Evolutionary conservation across 2,113 vertebrate species (phyloP), one percentile per base, ranked within the genome.

Genomic region (Chaenogobius annularis): DNA sequence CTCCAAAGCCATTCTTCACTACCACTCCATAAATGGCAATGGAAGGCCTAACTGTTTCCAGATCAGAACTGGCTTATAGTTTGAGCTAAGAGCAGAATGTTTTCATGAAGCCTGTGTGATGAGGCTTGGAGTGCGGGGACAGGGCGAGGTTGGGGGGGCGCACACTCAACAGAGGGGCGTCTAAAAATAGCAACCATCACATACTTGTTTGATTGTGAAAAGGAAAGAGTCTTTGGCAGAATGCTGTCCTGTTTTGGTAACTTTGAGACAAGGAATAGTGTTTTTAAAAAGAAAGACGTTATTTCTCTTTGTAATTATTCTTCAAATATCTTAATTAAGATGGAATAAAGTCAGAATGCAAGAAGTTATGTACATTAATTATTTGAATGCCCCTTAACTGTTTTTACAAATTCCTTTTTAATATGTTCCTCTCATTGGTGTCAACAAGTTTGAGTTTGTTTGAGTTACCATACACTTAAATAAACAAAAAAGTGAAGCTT

Each of bases 201-300:
- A 91, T 92, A 87, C 72, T 90, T 87, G 75, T 86, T 85, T 87
- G 85, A 91, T 91, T 89, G 79, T 89, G 83, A 84, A 79, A 80
- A 83, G 78, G 80, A 80, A 87, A 81, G 52, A 69, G 40, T 70
- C 74, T 89, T 75, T 79, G 22, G n/a, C 62, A 85, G 73, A 72
- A 54, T 47, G 62, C 72, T 79, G 83, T 87, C 85, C 74, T 86
- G 74, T 87, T 89, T 43, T 65, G 40, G 40, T 20, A n/a, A 10
- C 19, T 44, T 20, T 44, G 11, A 14, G 37, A 31, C 26, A 4
- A 31, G 26, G 26, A 31, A 31, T 31, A 4, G 26, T 31, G 26
- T 31, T 31, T 31, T 31, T 2, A 31, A 31, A 31, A 40, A 40
- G 37, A 40, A 40, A 40, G 37, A 40, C 2, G 8, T 6, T 7